These are phyloP conservation scores for Cyanocitta stelleri DNA, from an alignment of 2,113 vertebrate species.

Conservation along the genomic window DNA sequence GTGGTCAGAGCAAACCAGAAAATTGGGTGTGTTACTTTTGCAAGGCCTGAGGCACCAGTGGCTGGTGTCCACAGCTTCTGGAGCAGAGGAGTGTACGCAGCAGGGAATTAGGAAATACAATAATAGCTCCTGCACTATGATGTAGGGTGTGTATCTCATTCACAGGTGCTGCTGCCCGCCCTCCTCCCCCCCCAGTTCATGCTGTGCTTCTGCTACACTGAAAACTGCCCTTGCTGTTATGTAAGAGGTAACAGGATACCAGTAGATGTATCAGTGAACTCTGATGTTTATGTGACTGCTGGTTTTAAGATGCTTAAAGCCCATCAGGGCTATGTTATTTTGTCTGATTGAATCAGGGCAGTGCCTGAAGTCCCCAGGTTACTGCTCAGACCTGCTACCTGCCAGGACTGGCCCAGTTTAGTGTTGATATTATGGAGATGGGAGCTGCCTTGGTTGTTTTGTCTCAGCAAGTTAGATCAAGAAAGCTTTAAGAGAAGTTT, in stretches of 20 bases:
- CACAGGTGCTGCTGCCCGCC: neutral
- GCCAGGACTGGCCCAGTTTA: neutral
- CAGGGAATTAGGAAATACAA: neutral
- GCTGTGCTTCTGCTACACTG: fast-evolving
- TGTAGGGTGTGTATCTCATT: neutral
- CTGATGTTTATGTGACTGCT: neutral
- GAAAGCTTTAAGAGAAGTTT: neutral
- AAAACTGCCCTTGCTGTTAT: neutral
- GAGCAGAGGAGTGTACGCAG: fast-evolving
- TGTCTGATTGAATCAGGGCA: neutral
- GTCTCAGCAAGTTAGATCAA: neutral
- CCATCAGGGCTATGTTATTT: neutral
- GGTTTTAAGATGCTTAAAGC: neutral
- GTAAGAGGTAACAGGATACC: neutral
- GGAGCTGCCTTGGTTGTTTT: neutral
- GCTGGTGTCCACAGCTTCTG: neutral
- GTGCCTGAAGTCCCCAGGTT: neutral
- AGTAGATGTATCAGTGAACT: fast-evolving
- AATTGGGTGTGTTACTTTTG: fast-evolving
- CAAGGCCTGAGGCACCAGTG: neutral
- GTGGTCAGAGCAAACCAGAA: neutral
- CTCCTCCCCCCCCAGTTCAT: fast-evolving
- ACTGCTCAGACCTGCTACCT: neutral
- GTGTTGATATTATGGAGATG: fast-evolving
- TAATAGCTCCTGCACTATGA: neutral